Evolutionary conservation across 1,140 invertebrate genomes (phyloP), one percentile per base, ranked within the genome.

Genomic region (Pseudomyrmex concolor): DNA sequence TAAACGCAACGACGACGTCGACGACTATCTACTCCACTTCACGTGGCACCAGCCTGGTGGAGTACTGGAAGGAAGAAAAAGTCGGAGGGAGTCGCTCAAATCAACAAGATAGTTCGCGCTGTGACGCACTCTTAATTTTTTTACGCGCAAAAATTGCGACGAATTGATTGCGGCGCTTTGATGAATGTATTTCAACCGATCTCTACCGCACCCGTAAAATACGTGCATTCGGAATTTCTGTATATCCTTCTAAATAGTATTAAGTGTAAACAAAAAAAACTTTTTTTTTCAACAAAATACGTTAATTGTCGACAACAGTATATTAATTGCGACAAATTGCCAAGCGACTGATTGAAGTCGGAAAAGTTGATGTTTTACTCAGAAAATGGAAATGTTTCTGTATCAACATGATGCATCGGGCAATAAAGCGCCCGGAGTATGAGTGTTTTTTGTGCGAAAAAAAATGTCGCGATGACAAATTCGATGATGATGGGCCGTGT

Each of bases 21-120:
- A 81, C 89, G 74, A 48, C 77, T 87, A 89, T 90, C 86, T 59
- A 85, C 80, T n/a, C n/a, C 86, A 89, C 89, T 90, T 88, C 88
- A 89, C 84, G 84, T 74, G 85, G 84, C 88, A 84, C 72, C 89
- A 83, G 78, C 66, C 83, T 81, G 67, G 66, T 70, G 72, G 57
- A 60, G 59, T 66, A 55, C 19, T 68, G 8, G 66, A 17, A 22
- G 34, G 60, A 71, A 59, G 71, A 81, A 86, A 89, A 84, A 77
- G 45, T 57, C 70, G 45, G 68, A 0, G 0, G 34, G 34, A 34
- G 34, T 34, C 34, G 22, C 60, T 84, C 78, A 62, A 34, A 88
- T 88, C 86, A 86, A 86, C 84, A 72, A 84, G 84, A 89, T 88
- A 86, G 83, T 89, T 89, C 80, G 73, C 86, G 83, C 55, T 34